Percentiles rank a stretch among this genome's conserved stretches.
Conservation (phyloP, 1,140 invertebrate species). For the Scaptomyza hsui region DNA sequence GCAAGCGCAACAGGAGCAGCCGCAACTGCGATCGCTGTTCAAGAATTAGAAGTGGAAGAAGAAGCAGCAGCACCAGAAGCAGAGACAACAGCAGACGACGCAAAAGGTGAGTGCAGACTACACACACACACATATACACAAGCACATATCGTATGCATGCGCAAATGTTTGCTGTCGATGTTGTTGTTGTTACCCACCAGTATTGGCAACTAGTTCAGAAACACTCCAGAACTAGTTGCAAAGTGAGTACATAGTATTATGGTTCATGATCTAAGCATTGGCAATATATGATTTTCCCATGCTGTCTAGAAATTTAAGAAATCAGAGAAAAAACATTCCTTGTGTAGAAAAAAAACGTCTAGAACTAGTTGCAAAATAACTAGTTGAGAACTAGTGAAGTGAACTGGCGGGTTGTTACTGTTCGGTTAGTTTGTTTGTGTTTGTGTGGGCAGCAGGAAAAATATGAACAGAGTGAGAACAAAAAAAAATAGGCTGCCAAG, state of each 20-base stretch:
- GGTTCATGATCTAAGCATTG: too few species aligned
- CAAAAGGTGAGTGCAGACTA: conserved; percentile 21
- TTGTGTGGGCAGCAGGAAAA: conserved; percentile 36
- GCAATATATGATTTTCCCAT: too few species aligned
- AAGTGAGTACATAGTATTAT: too few species aligned
- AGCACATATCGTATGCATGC: neutral
- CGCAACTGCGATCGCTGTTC: conserved; percentile 16
- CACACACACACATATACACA: conserved; percentile 1
- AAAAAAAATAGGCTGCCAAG: neutral
- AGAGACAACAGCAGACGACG: conserved; percentile 4
- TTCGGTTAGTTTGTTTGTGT: conserved; percentile 9
- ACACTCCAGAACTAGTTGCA: too few species aligned
- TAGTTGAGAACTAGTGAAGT: too few species aligned
- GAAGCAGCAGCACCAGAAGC: neutral
- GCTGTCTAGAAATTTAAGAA: too few species aligned
- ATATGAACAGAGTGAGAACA: neutral
- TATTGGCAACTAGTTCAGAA: too few species aligned
- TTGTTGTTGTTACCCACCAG: too few species aligned
- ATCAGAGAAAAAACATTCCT: too few species aligned
- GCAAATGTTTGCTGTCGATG: conserved; percentile 28
- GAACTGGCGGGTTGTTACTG: neutral
- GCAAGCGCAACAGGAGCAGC: conserved; percentile 51
- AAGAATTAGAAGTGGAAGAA: conserved; percentile 21
- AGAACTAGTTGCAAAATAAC: too few species aligned
- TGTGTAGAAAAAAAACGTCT: too few species aligned